phyloP scores from a whole-genome alignment of 2,113 vertebrate genomes.

The Cyanocitta stelleri region DNA sequence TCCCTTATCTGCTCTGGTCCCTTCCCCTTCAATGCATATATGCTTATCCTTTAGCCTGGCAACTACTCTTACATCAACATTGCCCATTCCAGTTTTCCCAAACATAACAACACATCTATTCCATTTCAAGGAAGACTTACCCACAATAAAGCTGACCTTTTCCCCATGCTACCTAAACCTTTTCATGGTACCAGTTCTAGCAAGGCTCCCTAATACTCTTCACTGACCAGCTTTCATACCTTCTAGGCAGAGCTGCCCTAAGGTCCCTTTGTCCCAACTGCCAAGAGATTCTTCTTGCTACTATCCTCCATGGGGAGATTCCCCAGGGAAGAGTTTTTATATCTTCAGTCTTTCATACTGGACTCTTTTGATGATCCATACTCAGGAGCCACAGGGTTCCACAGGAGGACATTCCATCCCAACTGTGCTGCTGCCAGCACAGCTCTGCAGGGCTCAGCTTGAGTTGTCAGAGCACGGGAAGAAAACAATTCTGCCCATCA shows the following conservation, averaged over 20 bases:
- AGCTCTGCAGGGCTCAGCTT: neutral
- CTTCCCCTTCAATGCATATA: neutral
- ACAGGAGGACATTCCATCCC: neutral
- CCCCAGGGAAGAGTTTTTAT: neutral
- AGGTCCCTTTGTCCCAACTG: neutral
- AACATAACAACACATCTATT: neutral
- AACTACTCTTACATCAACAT: neutral
- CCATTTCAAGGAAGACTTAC: neutral
- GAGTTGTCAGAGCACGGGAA: neutral
- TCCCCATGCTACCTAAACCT: neutral
- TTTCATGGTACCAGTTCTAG: neutral
- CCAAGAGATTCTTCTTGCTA: neutral
- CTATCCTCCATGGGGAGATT: neutral
- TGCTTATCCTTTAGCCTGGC: neutral
- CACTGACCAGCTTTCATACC: neutral
- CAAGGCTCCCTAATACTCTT: neutral
- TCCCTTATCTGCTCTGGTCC: neutral
- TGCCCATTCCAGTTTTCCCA: neutral
- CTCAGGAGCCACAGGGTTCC: neutral
- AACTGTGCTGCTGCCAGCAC: neutral
- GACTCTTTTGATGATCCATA: neutral
- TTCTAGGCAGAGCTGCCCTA: neutral
- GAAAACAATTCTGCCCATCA: neutral
- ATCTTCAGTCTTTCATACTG: neutral
- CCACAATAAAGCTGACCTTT: neutral